phyloP scores from a whole-genome alignment of 2,888 invertebrate genomes.

The Lasioglossum villosulum region DNA sequence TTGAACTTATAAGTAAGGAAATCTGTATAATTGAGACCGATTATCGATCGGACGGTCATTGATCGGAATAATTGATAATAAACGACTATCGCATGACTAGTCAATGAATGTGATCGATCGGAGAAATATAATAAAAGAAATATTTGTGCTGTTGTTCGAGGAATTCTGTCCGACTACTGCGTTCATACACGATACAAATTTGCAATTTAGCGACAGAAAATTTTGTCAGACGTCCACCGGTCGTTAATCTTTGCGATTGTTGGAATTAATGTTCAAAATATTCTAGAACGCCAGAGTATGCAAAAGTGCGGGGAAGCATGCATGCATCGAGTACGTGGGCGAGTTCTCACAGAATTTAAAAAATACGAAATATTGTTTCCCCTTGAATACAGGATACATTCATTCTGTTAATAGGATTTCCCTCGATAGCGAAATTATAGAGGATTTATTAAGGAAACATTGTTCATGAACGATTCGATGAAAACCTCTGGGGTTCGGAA shows the following conservation, averaged over 20 bases:
- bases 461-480: not conserved
- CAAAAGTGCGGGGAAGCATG: not conserved
- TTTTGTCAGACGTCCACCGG: constrained; percentile 22
- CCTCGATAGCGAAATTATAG: not conserved
- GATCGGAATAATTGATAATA: constrained; percentile 20
- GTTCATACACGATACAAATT: constrained; percentile 36
- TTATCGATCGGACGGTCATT: constrained; percentile 1
- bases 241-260: constrained; percentile 45
- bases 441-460: constrained; percentile 19
- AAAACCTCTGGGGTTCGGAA: not conserved
- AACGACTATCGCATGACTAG: constrained; percentile 23
- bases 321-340: not conserved
- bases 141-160: constrained; percentile 27
- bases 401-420: too few species aligned
- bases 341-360: not conserved
- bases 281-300: constrained; percentile 38
- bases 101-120: constrained; percentile 13
- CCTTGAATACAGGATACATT: too few species aligned
- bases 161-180: constrained; percentile 19
- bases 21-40: not conserved
- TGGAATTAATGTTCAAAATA: constrained; percentile 55
- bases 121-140: constrained; percentile 6
- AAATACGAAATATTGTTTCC: not conserved
- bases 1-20: not conserved
- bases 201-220: constrained; percentile 38